A percentile compares a stretch with the other conserved stretches of the same genome.
Evolutionary conservation across 2,888 invertebrate genomes (phyloP).

Genomic region (Hofmannophila pseudospretella): DNA sequence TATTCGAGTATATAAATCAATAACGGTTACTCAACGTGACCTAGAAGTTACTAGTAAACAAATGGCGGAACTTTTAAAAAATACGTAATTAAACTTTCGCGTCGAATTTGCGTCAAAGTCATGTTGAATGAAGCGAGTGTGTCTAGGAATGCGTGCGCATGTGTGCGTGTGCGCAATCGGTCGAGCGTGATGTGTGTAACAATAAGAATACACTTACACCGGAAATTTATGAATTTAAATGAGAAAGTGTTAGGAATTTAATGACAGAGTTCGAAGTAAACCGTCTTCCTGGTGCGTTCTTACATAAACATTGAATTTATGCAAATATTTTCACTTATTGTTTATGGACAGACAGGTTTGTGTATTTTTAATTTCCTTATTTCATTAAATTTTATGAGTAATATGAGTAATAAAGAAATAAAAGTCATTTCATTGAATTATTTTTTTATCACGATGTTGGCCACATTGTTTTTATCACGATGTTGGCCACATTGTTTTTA

Average conservation of each 20-base stretch:
- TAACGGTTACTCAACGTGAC: slow-evolving; percentile 22
- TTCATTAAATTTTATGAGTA: slow-evolving; percentile 20
- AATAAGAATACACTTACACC: slow-evolving; percentile 62
- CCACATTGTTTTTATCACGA: background rate
- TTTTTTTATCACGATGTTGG: background rate
- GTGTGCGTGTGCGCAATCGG: slow-evolving; percentile 62
- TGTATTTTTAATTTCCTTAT: slow-evolving; percentile 30
- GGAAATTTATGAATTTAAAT: slow-evolving; percentile 78
- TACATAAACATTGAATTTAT: slow-evolving; percentile 52
- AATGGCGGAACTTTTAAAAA: slow-evolving; percentile 17
- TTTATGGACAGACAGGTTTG: slow-evolving; percentile 42
- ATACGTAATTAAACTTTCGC: slow-evolving; percentile 18
- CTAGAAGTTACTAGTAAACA: slow-evolving; percentile 19
- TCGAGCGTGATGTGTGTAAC: slow-evolving; percentile 60
- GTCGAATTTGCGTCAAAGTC: slow-evolving; percentile 16
- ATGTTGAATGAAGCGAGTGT: slow-evolving; percentile 31
- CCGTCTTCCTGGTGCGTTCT: slow-evolving; percentile 48
- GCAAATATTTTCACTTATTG: slow-evolving; percentile 36
- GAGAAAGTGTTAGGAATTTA: slow-evolving; percentile 76
- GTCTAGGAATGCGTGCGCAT: slow-evolving; percentile 46
- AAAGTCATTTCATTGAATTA: background rate
- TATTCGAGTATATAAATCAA: slow-evolving; percentile 19
- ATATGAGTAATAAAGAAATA: background rate
- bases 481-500: background rate
- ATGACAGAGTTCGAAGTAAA: slow-evolving; percentile 61